Evolutionary conservation across 2,888 invertebrate genomes (phyloP).

Genomic region (Amiota communis): DNA sequence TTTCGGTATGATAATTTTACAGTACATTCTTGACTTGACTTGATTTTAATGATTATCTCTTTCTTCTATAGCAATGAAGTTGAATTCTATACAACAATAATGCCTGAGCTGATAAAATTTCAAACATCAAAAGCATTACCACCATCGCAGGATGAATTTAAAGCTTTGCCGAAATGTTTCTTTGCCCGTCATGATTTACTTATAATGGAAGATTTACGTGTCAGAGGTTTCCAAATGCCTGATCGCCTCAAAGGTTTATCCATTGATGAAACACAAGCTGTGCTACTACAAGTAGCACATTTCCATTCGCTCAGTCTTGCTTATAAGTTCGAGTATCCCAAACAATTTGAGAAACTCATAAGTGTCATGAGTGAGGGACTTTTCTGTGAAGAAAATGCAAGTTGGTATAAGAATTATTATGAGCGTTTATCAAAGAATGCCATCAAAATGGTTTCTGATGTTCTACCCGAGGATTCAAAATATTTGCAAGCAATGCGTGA

Average conservation of each 20-base stretch:
- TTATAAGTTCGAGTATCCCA: conserved; percentile 77
- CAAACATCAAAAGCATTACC: conserved; percentile 73
- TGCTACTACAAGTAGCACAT: conserved; percentile 77
- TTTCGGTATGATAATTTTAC: conserved; percentile 74
- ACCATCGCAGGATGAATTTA: conserved; percentile 71
- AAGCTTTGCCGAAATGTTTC: conserved; percentile 78
- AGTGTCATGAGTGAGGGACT: conserved; percentile 75
- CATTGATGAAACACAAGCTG: conserved; percentile 77
- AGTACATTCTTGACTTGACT: neutral
- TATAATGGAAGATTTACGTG: conserved; percentile 78
- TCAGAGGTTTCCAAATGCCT: conserved; percentile 78
- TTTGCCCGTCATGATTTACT: conserved; percentile 77
- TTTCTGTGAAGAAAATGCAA: conserved; percentile 79
- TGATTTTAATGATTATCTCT: neutral
- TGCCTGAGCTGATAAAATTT: conserved; percentile 79
- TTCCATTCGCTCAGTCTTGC: conserved; percentile 80
- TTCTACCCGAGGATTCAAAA: conserved; percentile 70
- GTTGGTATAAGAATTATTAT: conserved; percentile 82
- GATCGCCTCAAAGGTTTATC: conserved; percentile 78
- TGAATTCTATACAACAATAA: conserved; percentile 81
- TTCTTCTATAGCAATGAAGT: conserved; percentile 77
- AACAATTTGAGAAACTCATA: conserved; percentile 75
- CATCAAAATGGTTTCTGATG: conserved; percentile 76
- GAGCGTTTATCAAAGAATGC: conserved; percentile 79
- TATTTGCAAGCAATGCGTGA: conserved; percentile 77